A percentile compares a stretch with the other conserved stretches of the same genome.
Conservation (phyloP, 37 sponge, comb jelly and placozoan genomes). For the Axinella damicornis region DNA sequence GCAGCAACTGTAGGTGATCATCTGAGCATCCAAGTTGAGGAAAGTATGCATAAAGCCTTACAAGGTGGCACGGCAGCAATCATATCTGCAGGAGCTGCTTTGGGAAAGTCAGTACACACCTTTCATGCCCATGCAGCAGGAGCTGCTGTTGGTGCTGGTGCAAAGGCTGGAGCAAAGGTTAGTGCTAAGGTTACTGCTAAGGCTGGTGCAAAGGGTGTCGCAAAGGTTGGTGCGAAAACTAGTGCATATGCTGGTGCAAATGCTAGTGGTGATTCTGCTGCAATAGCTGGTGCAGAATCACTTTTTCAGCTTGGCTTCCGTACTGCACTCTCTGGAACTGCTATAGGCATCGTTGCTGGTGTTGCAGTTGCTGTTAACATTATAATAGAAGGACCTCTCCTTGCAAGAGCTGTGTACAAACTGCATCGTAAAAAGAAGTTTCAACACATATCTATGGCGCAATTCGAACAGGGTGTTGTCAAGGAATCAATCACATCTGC, state of each 20-base stretch:
- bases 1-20: not conserved
- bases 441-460: conserved; percentile 18
- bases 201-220: too few relatives aligned
- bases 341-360: conserved; percentile 19
- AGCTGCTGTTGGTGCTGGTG: not conserved
- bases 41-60: too few relatives aligned
- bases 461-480: conserved; percentile 33
- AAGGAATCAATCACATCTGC: conserved; percentile 12
- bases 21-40: conserved; percentile 18
- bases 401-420: conserved; percentile 22
- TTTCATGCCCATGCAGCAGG: too few relatives aligned
- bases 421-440: conserved; percentile 45
- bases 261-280: not conserved
- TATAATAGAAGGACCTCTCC: conserved; percentile 23
- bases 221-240: too few relatives aligned
- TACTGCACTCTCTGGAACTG: conserved; percentile 5
- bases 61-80: too few relatives aligned
- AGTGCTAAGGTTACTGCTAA: too few relatives aligned
- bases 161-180: too few relatives aligned
- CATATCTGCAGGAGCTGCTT: too few relatives aligned
- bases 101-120: too few relatives aligned
- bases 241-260: too few relatives aligned
- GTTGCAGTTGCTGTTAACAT: conserved; percentile 3
- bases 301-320: conserved; percentile 19
- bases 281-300: conserved; percentile 14